phyloP scores from a whole-genome alignment of 2,113 vertebrate genomes.

The Sciurus niger region DNA sequence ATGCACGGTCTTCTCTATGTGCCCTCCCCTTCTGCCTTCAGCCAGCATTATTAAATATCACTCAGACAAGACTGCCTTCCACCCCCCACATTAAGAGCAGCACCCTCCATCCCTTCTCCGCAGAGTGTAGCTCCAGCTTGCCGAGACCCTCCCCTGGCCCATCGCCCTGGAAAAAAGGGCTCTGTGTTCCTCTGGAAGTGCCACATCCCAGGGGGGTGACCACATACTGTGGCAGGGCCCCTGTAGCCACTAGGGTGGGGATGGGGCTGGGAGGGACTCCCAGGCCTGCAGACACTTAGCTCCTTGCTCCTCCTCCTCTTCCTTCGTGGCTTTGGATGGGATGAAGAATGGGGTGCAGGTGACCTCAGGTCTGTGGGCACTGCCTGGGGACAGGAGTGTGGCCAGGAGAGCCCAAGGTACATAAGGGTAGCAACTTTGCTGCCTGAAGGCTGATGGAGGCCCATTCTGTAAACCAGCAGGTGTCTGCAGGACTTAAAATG shows the following conservation, averaged over 20 bases:
- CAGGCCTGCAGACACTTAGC: not conserved
- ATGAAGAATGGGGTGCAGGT: not conserved
- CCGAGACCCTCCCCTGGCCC: not conserved
- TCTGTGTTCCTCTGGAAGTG: not conserved
- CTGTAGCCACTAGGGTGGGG: fast-evolving
- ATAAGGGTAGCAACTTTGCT: not conserved
- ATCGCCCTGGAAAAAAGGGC: not conserved
- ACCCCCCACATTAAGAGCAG: not conserved
- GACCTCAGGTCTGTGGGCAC: not conserved
- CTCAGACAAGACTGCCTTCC: not conserved
- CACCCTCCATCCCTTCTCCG: slow-evolving; percentile 21
- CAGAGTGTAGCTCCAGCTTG: not conserved
- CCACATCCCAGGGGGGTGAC: not conserved
- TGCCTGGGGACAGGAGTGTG: not conserved
- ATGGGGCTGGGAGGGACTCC: not conserved
- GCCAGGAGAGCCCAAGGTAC: fast-evolving
- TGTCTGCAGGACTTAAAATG: not conserved
- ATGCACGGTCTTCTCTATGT: slow-evolving; percentile 62
- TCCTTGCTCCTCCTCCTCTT: not conserved
- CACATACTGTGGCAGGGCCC: too few relatives aligned
- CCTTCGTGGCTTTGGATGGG: not conserved
- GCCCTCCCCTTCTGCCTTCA: not conserved
- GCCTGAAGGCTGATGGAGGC: not conserved
- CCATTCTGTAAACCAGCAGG: not conserved
- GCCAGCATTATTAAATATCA: slow-evolving; percentile 61